A percentile compares a stretch with the other conserved stretches of the same genome.
phyloP scores from a whole-genome alignment of 2,888 invertebrate genomes.

The Eupithecia centaureata region DNA sequence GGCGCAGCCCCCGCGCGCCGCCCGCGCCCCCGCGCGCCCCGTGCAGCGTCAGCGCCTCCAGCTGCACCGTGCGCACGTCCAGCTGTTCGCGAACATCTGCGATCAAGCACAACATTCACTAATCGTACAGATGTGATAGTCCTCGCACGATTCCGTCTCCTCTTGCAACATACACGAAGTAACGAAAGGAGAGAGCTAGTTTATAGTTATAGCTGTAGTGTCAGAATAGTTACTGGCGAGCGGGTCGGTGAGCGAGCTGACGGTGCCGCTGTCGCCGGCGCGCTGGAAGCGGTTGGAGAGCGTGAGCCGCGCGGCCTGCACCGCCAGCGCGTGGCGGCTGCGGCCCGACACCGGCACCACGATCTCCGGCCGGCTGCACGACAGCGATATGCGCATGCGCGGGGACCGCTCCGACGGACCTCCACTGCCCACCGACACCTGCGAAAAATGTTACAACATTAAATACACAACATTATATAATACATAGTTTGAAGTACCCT shows the following conservation, averaged over 20 bases:
- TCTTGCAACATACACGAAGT: neutral
- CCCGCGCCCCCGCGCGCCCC: constrained; percentile 82
- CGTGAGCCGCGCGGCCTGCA: constrained; percentile 90
- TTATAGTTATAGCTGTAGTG: too few species aligned
- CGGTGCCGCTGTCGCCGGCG: constrained; percentile 83
- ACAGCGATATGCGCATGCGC: constrained; percentile 85
- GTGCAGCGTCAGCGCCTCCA: constrained; percentile 90
- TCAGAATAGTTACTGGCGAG: constrained; percentile 61
- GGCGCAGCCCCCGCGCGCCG: constrained; percentile 79
- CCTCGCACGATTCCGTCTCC: neutral
- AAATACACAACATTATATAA: too few species aligned
- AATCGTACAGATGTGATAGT: neutral
- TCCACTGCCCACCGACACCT: constrained; percentile 52
- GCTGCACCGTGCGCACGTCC: constrained; percentile 89
- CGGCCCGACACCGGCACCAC: constrained; percentile 93
- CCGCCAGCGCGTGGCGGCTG: constrained; percentile 90
- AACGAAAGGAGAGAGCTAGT: neutral
- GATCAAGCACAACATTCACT: neutral
- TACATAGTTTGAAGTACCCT: too few species aligned
- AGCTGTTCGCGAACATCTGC: constrained; percentile 81
- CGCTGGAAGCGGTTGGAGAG: constrained; percentile 90
- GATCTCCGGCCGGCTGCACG: constrained; percentile 88
- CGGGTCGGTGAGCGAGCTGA: constrained; percentile 74
- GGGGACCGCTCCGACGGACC: constrained; percentile 78
- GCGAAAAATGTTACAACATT: too few species aligned